phyloP scores from a whole-genome alignment of 2,888 invertebrate genomes.

The Strigamia transsilvanica region DNA sequence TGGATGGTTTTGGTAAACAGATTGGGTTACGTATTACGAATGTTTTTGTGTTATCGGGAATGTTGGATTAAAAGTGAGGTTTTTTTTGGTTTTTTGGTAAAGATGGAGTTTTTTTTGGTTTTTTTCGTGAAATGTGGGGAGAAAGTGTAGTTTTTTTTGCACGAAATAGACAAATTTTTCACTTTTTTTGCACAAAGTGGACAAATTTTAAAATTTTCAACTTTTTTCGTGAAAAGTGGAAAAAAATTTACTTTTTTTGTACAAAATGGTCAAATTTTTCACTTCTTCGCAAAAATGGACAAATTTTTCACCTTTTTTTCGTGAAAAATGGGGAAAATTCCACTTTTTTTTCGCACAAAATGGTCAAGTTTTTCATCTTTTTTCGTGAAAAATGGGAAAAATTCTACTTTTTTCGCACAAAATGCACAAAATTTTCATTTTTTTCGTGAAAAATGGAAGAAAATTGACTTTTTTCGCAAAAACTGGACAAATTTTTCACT shows the following conservation, averaged over 20 bases:
- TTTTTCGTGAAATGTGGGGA: not conserved
- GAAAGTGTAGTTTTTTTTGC: no score
- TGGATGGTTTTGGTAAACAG: not conserved
- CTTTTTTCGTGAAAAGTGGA: not conserved
- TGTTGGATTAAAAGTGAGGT: not conserved
- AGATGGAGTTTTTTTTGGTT: not conserved
- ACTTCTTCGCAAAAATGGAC: not conserved
- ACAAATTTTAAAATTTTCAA: no score
- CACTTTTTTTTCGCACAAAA: no score
- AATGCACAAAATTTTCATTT: not conserved
- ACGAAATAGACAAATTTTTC: not conserved
- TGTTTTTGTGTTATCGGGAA: not conserved
- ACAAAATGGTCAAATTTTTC: no score
- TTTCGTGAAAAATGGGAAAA: not conserved
- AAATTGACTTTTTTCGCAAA: not conserved
- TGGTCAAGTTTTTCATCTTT: not conserved
- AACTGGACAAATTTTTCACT: not conserved
- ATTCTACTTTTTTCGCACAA: not conserved
- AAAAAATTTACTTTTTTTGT: no score
- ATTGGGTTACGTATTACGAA: not conserved
- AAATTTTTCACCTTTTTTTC: not conserved
- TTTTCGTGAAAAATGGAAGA: not conserved
- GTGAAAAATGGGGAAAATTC: no score
- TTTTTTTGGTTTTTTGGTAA: not conserved
- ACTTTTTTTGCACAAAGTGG: not conserved